phyloP scores from a whole-genome alignment of 1,140 invertebrate species.

The Bombus affinis region DNA sequence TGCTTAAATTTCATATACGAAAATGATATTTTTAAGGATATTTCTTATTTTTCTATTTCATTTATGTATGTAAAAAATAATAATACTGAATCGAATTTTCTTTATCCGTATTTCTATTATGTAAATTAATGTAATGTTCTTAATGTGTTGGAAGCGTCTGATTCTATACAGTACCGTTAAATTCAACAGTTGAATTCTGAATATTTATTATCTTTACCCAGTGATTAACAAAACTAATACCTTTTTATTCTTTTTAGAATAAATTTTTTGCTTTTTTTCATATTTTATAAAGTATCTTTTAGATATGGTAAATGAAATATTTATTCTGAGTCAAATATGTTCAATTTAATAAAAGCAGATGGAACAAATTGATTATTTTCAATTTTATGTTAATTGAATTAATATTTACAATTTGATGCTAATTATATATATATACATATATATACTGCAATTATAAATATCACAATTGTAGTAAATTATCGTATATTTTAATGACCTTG shows the following conservation, averaged over 20 bases:
- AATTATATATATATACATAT: no score
- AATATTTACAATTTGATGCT: neutral
- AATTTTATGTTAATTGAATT: neutral
- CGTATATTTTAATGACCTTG: slow-evolving; percentile 63
- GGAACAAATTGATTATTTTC: neutral
- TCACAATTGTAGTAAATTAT: slow-evolving; percentile 28
- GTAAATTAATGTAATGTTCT: neutral
- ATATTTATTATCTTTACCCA: neutral
- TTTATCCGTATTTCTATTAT: neutral
- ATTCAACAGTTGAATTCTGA: neutral
- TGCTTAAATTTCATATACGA: neutral
- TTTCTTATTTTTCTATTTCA: neutral
- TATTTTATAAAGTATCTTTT: neutral
- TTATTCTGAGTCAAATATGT: neutral
- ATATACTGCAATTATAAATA: no score
- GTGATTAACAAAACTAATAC: neutral
- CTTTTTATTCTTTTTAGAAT: no score
- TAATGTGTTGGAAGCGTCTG: neutral
- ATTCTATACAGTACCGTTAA: slow-evolving; percentile 33
- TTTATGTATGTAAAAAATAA: neutral
- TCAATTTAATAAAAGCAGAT: neutral
- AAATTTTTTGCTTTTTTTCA: neutral
- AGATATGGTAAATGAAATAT: neutral
- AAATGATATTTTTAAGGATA: neutral
- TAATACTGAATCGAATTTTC: neutral